A percentile compares a stretch with the other conserved stretches of the same genome.
Evolutionary conservation across 1,140 invertebrate species (phyloP).

Genomic region (Phthorimaea operculella): DNA sequence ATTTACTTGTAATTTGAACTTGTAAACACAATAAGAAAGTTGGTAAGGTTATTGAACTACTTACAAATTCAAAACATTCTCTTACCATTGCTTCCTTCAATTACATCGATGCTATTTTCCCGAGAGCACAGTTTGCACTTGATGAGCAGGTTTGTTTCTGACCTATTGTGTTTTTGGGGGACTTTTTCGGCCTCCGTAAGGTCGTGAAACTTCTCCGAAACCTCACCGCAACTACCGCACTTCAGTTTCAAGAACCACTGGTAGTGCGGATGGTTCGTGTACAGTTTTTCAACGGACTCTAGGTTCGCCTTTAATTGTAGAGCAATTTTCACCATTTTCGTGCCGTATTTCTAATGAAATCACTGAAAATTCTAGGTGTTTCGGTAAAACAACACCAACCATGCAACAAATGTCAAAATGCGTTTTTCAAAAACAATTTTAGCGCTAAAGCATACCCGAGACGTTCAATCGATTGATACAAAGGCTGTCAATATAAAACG

Average conservation of each 20-base stretch:
- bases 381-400: not conserved
- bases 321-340: constrained; percentile 76
- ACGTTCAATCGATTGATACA: too few species aligned
- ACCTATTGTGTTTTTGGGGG: constrained; percentile 76
- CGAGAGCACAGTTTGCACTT: constrained; percentile 92
- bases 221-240: constrained; percentile 85
- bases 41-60: too few species aligned
- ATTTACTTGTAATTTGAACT: too few species aligned
- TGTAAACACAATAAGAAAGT: too few species aligned
- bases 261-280: constrained; percentile 73
- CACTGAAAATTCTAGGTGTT: not conserved
- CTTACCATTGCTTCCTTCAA: constrained; percentile 74
- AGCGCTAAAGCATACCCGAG: too few species aligned
- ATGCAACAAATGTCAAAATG: not conserved
- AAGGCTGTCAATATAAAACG: too few species aligned
- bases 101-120: constrained; percentile 84
- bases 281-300: constrained; percentile 76
- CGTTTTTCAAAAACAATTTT: too few species aligned
- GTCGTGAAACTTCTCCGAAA: constrained; percentile 84
- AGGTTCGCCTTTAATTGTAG: constrained; percentile 75
- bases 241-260: constrained; percentile 78
- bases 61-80: too few species aligned
- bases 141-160: constrained; percentile 79
- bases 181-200: constrained; percentile 75
- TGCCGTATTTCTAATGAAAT: not conserved